Evolutionary conservation across 2,888 invertebrate species (phyloP).

Genomic region (Nematopogon swammerdamellus): DNA sequence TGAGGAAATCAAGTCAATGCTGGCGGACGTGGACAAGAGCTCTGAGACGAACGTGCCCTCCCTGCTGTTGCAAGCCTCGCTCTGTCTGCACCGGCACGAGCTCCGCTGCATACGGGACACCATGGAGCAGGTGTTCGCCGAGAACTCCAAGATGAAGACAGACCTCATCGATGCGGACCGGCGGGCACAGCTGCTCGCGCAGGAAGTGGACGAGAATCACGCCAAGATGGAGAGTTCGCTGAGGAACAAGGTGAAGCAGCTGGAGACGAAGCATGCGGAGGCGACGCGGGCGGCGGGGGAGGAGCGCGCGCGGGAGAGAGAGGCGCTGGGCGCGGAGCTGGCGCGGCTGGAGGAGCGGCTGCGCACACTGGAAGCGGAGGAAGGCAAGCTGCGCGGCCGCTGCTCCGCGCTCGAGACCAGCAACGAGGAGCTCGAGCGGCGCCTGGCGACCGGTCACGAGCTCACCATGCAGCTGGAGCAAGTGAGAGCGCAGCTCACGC

Average conservation of each 20-base stretch:
- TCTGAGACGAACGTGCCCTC: slow-evolving; percentile 33
- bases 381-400: slow-evolving; percentile 63
- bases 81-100: slow-evolving; percentile 66
- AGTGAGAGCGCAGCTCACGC: slow-evolving; percentile 44
- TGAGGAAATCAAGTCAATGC: slow-evolving; percentile 46
- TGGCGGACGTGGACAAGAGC: slow-evolving; percentile 17
- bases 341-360: slow-evolving; percentile 63
- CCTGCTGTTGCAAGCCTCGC: slow-evolving; percentile 57
- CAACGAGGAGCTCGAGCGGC: slow-evolving; percentile 60
- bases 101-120: slow-evolving; percentile 56
- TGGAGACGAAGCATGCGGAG: slow-evolving; percentile 77
- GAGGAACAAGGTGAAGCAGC: slow-evolving; percentile 63
- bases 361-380: slow-evolving; percentile 63
- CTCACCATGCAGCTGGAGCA: slow-evolving; percentile 59
- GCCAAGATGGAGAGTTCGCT: slow-evolving; percentile 75
- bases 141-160: slow-evolving; percentile 75
- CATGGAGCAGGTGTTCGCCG: slow-evolving; percentile 66
- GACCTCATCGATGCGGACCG: slow-evolving; percentile 82
- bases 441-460: slow-evolving; percentile 58
- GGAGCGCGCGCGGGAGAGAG: slow-evolving; percentile 71
- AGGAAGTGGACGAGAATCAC: slow-evolving; percentile 90
- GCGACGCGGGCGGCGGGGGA: slow-evolving; percentile 66
- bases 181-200: slow-evolving; percentile 76
- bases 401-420: slow-evolving; percentile 60
- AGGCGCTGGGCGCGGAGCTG: slow-evolving; percentile 61